Evolutionary conservation across 2,888 invertebrate genomes (phyloP).

Genomic region (Melanophora roralis): DNA sequence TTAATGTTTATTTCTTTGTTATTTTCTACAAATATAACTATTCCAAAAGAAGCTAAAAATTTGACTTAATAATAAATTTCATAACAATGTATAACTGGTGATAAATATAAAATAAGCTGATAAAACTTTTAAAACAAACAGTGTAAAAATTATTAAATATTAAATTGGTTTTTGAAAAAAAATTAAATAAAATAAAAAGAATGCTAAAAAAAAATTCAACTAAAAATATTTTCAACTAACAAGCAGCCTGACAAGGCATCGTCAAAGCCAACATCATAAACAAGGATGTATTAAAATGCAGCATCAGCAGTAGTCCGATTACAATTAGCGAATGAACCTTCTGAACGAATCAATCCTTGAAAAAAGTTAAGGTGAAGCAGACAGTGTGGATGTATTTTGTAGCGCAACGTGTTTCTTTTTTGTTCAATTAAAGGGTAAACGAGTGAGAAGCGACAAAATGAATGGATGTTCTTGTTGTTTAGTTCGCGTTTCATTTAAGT

Average conservation of each 20-base stretch:
- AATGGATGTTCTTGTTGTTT: not conserved
- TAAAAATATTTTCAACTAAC: not conserved
- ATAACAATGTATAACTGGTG: no score
- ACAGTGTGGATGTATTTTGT: no score
- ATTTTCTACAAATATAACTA: no score
- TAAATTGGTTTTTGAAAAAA: no score
- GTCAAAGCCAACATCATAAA: not conserved
- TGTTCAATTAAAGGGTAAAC: constrained; percentile 1
- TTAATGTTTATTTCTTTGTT: no score
- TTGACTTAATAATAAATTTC: no score
- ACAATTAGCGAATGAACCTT: not conserved
- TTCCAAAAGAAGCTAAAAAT: no score
- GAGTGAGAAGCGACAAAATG: not conserved
- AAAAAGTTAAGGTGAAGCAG: not conserved
- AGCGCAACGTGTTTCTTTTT: not conserved
- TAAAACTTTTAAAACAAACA: no score
- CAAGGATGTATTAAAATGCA: constrained; percentile 9
- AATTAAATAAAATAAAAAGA: no score
- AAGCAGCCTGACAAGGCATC: not conserved
- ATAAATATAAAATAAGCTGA: no score
- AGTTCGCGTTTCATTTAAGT: constrained; percentile 28
- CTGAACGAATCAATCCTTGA: no score
- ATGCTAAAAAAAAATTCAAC: not conserved
- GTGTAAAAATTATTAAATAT: no score
- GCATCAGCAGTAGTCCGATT: not conserved